phyloP scores from a whole-genome alignment of 2,113 vertebrate species.

The Circaetus cinerascens region DNA sequence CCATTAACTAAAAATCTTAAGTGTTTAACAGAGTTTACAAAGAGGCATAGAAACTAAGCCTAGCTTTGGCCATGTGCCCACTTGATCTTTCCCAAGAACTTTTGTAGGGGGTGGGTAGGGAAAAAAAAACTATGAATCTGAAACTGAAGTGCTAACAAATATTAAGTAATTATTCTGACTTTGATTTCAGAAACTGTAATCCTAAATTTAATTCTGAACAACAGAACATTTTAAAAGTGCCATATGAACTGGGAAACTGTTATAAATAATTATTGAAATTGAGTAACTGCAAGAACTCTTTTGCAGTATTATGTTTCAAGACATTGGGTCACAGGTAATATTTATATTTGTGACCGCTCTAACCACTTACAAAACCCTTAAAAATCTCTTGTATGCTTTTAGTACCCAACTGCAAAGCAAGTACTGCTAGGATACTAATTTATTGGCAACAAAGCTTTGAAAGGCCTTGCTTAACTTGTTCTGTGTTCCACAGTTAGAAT shows the following conservation, averaged over 20 bases:
- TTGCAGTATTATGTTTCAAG: background rate
- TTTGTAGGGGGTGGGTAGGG: background rate
- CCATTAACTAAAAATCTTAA: background rate
- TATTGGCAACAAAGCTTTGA: background rate
- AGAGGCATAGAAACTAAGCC: background rate
- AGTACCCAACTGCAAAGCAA: background rate
- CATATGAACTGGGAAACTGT: background rate
- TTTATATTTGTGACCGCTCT: background rate
- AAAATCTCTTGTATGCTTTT: background rate
- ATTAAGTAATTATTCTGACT: background rate
- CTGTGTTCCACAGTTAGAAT: background rate
- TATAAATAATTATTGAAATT: background rate
- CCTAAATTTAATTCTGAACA: background rate
- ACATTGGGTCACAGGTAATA: background rate
- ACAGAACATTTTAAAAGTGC: background rate
- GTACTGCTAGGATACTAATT: background rate
- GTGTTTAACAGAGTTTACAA: background rate
- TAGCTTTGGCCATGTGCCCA: background rate
- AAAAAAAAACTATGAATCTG: background rate
- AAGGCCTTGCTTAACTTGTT: background rate
- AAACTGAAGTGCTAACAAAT: background rate
- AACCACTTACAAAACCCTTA: background rate
- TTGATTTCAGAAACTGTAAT: background rate
- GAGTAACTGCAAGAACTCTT: background rate
- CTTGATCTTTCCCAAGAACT: background rate